These are phyloP conservation scores for Bubo bubo DNA, from an alignment of 2,113 vertebrate species.

Conservation along the genomic window DNA sequence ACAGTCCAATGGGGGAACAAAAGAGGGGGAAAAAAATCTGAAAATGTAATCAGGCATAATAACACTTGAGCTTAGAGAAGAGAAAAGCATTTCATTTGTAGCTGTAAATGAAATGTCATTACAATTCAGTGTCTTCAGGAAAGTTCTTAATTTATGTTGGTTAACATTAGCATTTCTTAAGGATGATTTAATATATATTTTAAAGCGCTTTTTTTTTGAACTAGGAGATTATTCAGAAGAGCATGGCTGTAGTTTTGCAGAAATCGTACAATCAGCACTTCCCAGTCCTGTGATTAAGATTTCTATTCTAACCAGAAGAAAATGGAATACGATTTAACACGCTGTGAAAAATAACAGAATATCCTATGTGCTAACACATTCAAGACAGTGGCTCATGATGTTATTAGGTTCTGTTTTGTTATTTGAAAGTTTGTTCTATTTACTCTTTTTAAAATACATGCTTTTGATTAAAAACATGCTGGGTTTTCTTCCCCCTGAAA, in stretches of 20 bases:
- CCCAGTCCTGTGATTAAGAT: background rate
- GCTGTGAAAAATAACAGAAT: background rate
- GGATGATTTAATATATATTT: background rate
- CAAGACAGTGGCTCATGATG: background rate
- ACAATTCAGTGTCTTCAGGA: background rate
- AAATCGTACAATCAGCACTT: background rate
- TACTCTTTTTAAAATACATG: background rate
- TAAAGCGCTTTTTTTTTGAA: background rate
- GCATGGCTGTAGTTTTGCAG: background rate
- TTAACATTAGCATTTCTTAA: conserved; percentile 31
- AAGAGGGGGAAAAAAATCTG: background rate
- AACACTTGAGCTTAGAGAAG: conserved; percentile 6
- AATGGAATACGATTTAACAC: background rate
- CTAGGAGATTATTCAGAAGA: background rate
- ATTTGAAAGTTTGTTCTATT: background rate
- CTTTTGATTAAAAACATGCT: background rate
- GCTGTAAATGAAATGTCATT: conserved; percentile 36
- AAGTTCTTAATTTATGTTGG: background rate
- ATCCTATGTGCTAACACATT: background rate
- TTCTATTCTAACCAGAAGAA: conserved; percentile 12
- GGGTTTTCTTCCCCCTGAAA: background rate
- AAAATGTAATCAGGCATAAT: background rate
- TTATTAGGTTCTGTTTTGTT: background rate
- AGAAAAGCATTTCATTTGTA: conserved; percentile 28
- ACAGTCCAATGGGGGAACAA: background rate